Evolutionary conservation across 2,888 invertebrate species (phyloP).

Genomic region (Selenia dentaria): DNA sequence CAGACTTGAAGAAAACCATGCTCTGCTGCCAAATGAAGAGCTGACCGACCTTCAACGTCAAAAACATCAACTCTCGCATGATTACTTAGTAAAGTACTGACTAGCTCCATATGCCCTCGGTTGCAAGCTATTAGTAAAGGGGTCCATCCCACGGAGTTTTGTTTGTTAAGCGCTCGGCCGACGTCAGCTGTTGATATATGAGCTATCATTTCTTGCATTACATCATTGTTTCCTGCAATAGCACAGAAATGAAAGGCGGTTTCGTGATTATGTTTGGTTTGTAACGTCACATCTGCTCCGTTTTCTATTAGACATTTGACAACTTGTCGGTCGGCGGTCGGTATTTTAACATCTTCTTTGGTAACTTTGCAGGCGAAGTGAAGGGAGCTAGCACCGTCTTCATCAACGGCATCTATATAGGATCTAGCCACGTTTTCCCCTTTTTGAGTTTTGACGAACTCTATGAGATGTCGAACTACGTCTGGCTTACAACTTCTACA

Average conservation of each 20-base stretch:
- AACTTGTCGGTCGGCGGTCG: constrained; percentile 93
- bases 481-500: constrained; percentile 94
- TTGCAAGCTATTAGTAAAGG: constrained; percentile 98
- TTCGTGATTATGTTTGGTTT: constrained; percentile 94
- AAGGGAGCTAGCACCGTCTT: constrained; percentile 96
- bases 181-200: constrained; percentile 95
- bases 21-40: constrained; percentile 97
- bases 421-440: constrained; percentile 91
- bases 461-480: constrained; percentile 93
- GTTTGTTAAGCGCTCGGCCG: constrained; percentile 97
- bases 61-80: constrained; percentile 99
- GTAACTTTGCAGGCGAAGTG: constrained; percentile 97
- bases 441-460: constrained; percentile 90
- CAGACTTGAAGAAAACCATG: constrained; percentile 96
- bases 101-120: constrained; percentile 97
- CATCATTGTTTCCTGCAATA: constrained; percentile 97
- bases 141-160: constrained; percentile 98
- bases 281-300: constrained; percentile 94
- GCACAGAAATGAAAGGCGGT: constrained; percentile 98
- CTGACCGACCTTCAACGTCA: constrained; percentile 97
- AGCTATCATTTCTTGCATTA: constrained; percentile 96
- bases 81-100: constrained; percentile 94
- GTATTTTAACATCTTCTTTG: constrained; percentile 90
- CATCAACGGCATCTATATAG: constrained; percentile 94
- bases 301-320: constrained; percentile 95